Percentiles rank a stretch among this genome's conserved stretches.
Evolutionary conservation across 1,140 invertebrate species (phyloP).

Genomic region (Halictus rubicundus): DNA sequence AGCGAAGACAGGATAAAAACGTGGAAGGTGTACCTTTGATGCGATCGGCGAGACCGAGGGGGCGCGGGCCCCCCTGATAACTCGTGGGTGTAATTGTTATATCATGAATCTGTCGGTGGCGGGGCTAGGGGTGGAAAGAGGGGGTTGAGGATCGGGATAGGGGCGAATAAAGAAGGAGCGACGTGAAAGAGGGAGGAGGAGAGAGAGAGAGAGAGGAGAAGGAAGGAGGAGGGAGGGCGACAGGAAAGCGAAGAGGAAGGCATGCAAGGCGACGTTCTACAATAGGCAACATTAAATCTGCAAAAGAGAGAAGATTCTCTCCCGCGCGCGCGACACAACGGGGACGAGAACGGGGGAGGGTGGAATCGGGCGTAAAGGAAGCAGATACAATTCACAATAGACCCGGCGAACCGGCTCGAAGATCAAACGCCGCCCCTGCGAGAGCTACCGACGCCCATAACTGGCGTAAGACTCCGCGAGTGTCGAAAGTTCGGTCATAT

Average conservation of each 20-base stretch:
- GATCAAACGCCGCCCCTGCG: conserved; percentile 76
- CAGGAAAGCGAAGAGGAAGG: conserved; percentile 69
- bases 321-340: conserved; percentile 47
- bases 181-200: conserved; percentile 7
- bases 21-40: conserved; percentile 53
- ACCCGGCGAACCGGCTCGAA: conserved; percentile 77
- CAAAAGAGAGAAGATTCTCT: conserved; percentile 67
- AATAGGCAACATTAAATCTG: conserved; percentile 79
- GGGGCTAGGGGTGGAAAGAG: no score
- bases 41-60: conserved; percentile 1
- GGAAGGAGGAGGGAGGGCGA: conserved; percentile 42
- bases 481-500: conserved; percentile 70
- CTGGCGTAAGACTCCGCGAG: conserved; percentile 64
- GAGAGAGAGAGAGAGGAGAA: conserved; percentile 41
- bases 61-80: conserved; percentile 59
- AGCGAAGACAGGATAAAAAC: conserved; percentile 12
- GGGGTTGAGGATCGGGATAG: background rate
- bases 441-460: conserved; percentile 75
- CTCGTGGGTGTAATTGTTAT: conserved; percentile 75
- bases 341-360: conserved; percentile 61
- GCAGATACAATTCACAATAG: conserved; percentile 80
- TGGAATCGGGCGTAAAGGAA: conserved; percentile 74
- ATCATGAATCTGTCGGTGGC: conserved; percentile 62
- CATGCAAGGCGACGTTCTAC: conserved; percentile 71
- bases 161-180: conserved; percentile 45